phyloP scores from a whole-genome alignment of 2,888 invertebrate species.

The Pheosia gnoma region DNA sequence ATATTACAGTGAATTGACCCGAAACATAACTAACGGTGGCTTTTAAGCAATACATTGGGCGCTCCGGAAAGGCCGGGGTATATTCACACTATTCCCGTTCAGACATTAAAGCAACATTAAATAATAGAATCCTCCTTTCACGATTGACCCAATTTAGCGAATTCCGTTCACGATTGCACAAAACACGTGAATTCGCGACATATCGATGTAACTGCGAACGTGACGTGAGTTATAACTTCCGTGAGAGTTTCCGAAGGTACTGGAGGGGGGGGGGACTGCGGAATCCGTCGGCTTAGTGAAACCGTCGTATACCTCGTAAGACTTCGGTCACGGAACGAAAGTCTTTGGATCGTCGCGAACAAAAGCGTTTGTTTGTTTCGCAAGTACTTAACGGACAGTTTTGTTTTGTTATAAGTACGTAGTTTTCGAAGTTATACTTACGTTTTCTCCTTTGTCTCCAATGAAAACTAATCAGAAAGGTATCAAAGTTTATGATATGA shows the following conservation, averaged over 20 bases:
- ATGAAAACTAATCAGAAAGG: slow-evolving; percentile 51
- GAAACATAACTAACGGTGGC: not conserved
- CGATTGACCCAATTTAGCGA: slow-evolving; percentile 19
- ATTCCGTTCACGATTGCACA: slow-evolving; percentile 34
- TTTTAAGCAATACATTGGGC: not conserved
- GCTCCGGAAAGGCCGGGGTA: slow-evolving; percentile 30
- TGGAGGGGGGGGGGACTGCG: slow-evolving; percentile 27
- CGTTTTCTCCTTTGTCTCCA: slow-evolving; percentile 62
- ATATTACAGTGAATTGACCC: slow-evolving; percentile 22
- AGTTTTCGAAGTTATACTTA: slow-evolving; percentile 49
- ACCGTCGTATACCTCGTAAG: slow-evolving; percentile 42
- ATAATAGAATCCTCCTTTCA: slow-evolving; percentile 36
- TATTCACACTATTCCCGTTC: slow-evolving; percentile 41
- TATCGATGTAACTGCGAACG: slow-evolving; percentile 45
- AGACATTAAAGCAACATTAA: slow-evolving; percentile 43
- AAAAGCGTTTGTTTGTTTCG: slow-evolving; percentile 40
- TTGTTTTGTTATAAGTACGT: slow-evolving; percentile 19
- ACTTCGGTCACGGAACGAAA: slow-evolving; percentile 31
- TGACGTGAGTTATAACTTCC: slow-evolving; percentile 44
- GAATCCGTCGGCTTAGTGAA: slow-evolving; percentile 44
- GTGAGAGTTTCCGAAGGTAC: slow-evolving; percentile 34
- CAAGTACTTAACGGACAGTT: slow-evolving; percentile 30
- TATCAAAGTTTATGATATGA: slow-evolving; percentile 14
- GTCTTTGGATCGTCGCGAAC: slow-evolving; percentile 33
- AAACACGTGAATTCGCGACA: slow-evolving; percentile 41